Evolutionary conservation across 2,888 invertebrate species (phyloP).

Genomic region (Urechis unicinctus): DNA sequence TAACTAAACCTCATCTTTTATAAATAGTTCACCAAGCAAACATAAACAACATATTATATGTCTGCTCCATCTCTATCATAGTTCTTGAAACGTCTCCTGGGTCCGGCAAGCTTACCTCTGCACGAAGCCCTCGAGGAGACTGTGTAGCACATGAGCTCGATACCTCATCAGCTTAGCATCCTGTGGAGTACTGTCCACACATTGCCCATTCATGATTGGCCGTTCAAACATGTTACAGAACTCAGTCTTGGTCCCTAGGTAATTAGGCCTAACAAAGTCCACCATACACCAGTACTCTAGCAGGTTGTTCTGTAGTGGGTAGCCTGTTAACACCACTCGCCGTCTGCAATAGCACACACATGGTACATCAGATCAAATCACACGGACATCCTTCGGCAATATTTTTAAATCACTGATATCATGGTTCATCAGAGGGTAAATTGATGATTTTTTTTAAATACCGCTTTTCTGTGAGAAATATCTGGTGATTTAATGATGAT

Average conservation of each 20-base stretch:
- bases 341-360: constrained; percentile 62
- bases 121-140: constrained; percentile 88
- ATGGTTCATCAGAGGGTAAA: too few relatives aligned
- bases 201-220: constrained; percentile 97
- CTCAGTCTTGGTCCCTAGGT: constrained; percentile 90
- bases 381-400: background rate
- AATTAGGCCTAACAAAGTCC: constrained; percentile 96
- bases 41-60: background rate
- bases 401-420: too few relatives aligned
- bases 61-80: too few relatives aligned
- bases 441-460: too few relatives aligned
- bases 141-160: constrained; percentile 91
- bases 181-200: constrained; percentile 89
- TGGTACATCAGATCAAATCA: background rate
- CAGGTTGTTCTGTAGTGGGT: constrained; percentile 95
- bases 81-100: background rate
- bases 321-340: constrained; percentile 92
- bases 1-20: background rate
- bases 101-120: constrained; percentile 55
- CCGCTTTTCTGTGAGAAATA: too few relatives aligned
- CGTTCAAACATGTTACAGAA: constrained; percentile 98
- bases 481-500: too few relatives aligned
- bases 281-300: constrained; percentile 94
- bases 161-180: constrained; percentile 92
- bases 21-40: background rate